Evolutionary conservation across 2,113 vertebrate species (phyloP), one percentile per base, ranked within the genome.

Genomic region (Gymnobelideus leadbeateri): DNA sequence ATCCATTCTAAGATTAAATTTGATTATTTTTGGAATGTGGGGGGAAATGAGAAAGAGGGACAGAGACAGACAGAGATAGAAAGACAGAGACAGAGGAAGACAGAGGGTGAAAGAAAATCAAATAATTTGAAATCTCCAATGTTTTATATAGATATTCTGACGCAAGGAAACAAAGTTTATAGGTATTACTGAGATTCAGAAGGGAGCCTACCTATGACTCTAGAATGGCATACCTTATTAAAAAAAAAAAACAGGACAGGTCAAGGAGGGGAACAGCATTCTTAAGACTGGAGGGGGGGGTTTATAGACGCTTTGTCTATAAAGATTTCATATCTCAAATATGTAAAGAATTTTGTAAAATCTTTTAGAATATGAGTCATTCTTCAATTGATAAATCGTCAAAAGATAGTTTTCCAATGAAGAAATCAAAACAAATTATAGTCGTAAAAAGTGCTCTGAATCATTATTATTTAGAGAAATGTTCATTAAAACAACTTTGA

Each of bases 41-140:
- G n/a, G 7, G 6, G 37, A 12, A 77, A 14, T 7, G 16, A 31
- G 0, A 21, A 0, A 0, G 11, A 23, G 3, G 0, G 8, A 43
- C 11, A 7, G 9, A 52, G 7, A 7, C 0, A 6, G 0, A 8
- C 7, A 19, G 2, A 25, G 6, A 19, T 3, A 2, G 28, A 23
- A 2, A 1, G 28, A 12, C 0, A 8, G 0, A 28, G 10, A 24
- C 1, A 24, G 43, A 9, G 2, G 50, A 46, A 52, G 8, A 28
- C 6, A 89, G 46, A 51, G 7, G 51, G 19, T 3, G 43, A 50
- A 1, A 23, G 10, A 50, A 37, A 10, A 4, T 4, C 84, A 26
- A n/a, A 26, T 9, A 61, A 28, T 95, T 26, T 52, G n/a, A 7
- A 21, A 4, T 24, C n/a, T 47, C 91, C 37, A 43, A 2, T 77